A percentile compares a stretch with the other conserved stretches of the same genome.
Evolutionary conservation across 2,113 vertebrate genomes (phyloP).

Genomic region (Toxostoma redivivum): DNA sequence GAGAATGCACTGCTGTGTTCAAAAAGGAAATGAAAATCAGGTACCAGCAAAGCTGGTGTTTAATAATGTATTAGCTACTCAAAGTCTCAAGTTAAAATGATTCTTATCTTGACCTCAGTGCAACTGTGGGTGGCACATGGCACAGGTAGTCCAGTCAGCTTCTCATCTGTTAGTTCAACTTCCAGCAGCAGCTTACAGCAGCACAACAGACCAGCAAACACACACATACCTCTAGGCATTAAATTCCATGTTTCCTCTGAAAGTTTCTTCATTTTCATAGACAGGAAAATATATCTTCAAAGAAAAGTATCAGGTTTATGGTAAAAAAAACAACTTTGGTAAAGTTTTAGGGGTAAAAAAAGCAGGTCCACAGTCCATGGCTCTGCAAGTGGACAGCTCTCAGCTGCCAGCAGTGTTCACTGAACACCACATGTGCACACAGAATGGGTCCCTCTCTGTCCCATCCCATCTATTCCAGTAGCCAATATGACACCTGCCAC

Average conservation of each 20-base stretch:
- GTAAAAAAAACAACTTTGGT: background rate
- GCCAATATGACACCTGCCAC: background rate
- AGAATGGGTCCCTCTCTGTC: background rate
- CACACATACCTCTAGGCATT: background rate
- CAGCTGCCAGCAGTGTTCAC: background rate
- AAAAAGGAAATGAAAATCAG: background rate
- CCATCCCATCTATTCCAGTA: background rate
- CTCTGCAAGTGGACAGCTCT: background rate
- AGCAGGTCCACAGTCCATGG: background rate
- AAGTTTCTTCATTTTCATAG: background rate
- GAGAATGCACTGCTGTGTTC: background rate
- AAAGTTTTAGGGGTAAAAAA: background rate
- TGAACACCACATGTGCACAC: background rate
- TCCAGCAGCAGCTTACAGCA: background rate
- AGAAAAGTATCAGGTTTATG: background rate
- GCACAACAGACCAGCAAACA: background rate
- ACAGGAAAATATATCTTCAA: background rate
- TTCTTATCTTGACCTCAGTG: background rate
- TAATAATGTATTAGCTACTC: background rate
- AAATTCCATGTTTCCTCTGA: background rate
- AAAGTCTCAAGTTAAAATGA: background rate
- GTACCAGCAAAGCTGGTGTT: background rate
- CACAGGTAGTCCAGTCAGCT: background rate
- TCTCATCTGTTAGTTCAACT: background rate
- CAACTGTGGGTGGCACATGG: background rate